phyloP scores from a whole-genome alignment of 2,113 vertebrate species.

The Eidolon helvum region DNA sequence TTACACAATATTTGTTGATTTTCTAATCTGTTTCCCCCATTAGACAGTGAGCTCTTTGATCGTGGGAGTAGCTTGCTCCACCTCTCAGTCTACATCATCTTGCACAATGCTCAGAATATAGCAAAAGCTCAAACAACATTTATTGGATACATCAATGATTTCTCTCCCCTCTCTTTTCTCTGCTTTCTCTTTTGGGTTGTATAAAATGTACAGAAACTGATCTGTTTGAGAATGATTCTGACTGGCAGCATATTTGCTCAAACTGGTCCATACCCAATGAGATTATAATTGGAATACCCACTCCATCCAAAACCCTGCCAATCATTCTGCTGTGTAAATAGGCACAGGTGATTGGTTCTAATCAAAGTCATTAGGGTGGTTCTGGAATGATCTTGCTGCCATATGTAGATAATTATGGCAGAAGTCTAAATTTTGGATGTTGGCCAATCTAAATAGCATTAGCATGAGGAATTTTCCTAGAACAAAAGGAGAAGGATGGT shows the following conservation, averaged over 20 bases:
- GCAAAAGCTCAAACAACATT: not conserved
- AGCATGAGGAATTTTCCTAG: conserved; percentile 58
- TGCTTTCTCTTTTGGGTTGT: not conserved
- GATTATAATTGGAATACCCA: conserved; percentile 55
- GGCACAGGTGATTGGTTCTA: conserved; percentile 71
- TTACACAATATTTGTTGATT: not conserved
- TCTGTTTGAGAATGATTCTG: conserved; percentile 22
- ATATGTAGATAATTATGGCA: conserved; percentile 73
- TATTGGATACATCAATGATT: not conserved
- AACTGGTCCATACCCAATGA: not conserved
- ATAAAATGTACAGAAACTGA: not conserved
- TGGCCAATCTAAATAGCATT: conserved; percentile 69
- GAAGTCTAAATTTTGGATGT: conserved; percentile 62
- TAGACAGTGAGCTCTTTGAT: not conserved
- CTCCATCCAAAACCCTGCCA: conserved; percentile 68
- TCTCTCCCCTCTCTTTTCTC: not conserved
- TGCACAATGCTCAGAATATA: not conserved
- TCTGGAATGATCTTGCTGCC: conserved; percentile 63
- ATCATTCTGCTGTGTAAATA: conserved; percentile 63
- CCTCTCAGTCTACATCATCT: not conserved
- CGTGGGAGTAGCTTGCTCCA: not conserved
- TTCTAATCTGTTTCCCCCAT: not conserved
- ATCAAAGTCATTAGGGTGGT: conserved; percentile 74
- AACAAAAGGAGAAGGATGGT: conserved; percentile 54
- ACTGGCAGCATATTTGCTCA: not conserved